Base-by-base conservation (phyloP, 2,888 invertebrate species). In the Eretmocerus hayati region DNA sequence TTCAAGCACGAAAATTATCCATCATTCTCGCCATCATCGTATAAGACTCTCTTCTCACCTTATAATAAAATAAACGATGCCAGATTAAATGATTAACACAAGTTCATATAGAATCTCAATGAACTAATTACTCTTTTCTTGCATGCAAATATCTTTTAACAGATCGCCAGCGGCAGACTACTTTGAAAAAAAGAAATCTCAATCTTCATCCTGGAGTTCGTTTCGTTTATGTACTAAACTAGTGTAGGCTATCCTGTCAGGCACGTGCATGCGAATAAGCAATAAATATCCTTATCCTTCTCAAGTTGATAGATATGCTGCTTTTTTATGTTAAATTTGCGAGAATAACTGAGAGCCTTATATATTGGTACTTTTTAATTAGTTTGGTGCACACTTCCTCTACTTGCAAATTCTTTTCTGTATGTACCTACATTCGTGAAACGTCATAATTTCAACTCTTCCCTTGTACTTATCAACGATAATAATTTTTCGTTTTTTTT, bases 221-320 rank as follows among this genome's bases (percentile, higher is more conserved):
- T 64, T 64, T 62, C 60, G 56, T 61, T 66, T 66, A 66, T 66
- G 62, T 64, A n/a, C 39, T 19, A 30, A 31, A 13, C 15, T 33
- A 22, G 23, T 23, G 42, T 45, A 40, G 44, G 32, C 46, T 45
- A 52, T 46, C 56, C 46, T 43, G 44, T 41, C 50, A 6, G 33
- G 15, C 33, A 16, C 15, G 57, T 55, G 58, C 64, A 61, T 59
- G 61, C 54, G 58, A 60, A 58, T 48, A 47, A 37, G 59, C 56
- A 59, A 65, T 66, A 65, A 65, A 65, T 62, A 62, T 62, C 61
- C 55, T 54, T 56, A 54, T 62, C 59, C 61, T 59, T 63, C 64
- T 62, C 59, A 55, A 39, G 50, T 44, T 20, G 33, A 46, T 41
- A 49, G 53, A 58, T 59, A 57, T 55, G 56, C 53, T 50, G 53